Percentiles rank a stretch among this genome's conserved stretches.
Conservation (phyloP, 2,888 invertebrate species). For the Oligia fasciuncula region DNA sequence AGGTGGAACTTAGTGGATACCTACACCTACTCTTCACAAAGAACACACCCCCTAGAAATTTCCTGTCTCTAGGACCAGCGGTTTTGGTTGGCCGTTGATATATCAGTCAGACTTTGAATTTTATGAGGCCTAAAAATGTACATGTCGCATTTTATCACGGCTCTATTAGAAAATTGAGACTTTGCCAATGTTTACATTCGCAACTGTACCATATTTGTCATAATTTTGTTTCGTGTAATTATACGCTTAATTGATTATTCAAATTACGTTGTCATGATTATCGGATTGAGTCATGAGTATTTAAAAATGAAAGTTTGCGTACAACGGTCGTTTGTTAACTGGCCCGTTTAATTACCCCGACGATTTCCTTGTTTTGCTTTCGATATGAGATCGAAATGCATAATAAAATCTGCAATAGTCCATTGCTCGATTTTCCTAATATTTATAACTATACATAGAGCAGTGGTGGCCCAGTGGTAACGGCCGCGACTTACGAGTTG, state of each 20-base stretch:
- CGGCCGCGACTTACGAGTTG: too few species aligned
- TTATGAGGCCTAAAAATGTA: background rate
- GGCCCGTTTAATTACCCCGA: slow-evolving; percentile 43
- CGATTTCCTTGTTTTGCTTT: slow-evolving; percentile 37
- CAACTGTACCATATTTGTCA: slow-evolving; percentile 54
- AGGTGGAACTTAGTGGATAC: too few species aligned
- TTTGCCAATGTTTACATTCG: slow-evolving; percentile 35
- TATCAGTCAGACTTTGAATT: too few species aligned
- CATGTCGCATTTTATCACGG: background rate
- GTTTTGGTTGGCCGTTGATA: too few species aligned
- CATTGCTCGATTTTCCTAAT: background rate
- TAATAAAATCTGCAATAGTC: background rate
- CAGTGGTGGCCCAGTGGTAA: too few species aligned
- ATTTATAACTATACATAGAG: background rate
- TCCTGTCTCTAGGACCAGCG: too few species aligned
- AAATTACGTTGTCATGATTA: slow-evolving; percentile 57
- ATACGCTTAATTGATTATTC: slow-evolving; percentile 60
- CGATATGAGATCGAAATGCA: slow-evolving; percentile 11
- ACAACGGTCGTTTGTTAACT: slow-evolving; percentile 50
- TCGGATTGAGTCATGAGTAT: slow-evolving; percentile 52
- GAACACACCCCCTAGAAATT: too few species aligned
- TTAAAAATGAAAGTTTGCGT: slow-evolving; percentile 58
- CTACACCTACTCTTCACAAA: too few species aligned
- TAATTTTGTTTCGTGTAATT: slow-evolving; percentile 51
- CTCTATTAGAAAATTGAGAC: slow-evolving; percentile 19